phyloP scores from a whole-genome alignment of 2,797 vertebrate species.

The Lophius americanus region DNA sequence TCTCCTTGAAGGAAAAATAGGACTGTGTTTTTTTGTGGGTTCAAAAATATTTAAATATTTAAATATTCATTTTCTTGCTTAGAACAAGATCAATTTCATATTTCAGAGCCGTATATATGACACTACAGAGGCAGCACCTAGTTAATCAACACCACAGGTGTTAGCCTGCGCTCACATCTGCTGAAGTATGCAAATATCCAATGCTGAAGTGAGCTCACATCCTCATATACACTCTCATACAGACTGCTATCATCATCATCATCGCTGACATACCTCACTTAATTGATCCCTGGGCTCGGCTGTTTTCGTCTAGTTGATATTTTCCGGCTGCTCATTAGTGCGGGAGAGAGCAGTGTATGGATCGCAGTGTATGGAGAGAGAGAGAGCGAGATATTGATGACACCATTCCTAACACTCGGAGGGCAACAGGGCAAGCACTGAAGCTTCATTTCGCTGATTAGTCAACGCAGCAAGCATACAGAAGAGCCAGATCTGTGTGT shows the following conservation, averaged over 20 bases:
- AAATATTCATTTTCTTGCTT: neutral
- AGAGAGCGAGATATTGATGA: conserved; percentile 46
- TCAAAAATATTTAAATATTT: neutral
- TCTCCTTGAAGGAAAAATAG: too few species aligned
- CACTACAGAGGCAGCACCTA: neutral
- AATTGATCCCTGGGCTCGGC: conserved; percentile 71
- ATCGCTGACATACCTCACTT: conserved; percentile 48
- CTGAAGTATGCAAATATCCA: conserved; percentile 20
- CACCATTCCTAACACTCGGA: conserved; percentile 26
- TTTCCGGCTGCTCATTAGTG: conserved; percentile 63
- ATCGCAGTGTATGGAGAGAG: too few species aligned
- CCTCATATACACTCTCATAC: conserved; percentile 19
- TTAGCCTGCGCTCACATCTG: conserved; percentile 17
- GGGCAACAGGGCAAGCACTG: conserved; percentile 23
- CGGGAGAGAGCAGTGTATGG: conserved; percentile 16
- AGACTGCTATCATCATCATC: conserved; percentile 31
- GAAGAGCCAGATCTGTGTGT: neutral
- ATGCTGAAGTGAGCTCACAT: conserved; percentile 16
- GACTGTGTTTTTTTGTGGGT: too few species aligned
- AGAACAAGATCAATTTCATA: neutral
- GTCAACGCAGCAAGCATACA: conserved; percentile 14
- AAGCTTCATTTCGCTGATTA: conserved; percentile 50
- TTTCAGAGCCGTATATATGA: neutral
- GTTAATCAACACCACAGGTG: conserved; percentile 11
- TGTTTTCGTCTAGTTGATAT: conserved; percentile 60